Evolutionary conservation across 2,113 vertebrate species (phyloP), one percentile per base, ranked within the genome.

Genomic region (Clarias magur): DNA sequence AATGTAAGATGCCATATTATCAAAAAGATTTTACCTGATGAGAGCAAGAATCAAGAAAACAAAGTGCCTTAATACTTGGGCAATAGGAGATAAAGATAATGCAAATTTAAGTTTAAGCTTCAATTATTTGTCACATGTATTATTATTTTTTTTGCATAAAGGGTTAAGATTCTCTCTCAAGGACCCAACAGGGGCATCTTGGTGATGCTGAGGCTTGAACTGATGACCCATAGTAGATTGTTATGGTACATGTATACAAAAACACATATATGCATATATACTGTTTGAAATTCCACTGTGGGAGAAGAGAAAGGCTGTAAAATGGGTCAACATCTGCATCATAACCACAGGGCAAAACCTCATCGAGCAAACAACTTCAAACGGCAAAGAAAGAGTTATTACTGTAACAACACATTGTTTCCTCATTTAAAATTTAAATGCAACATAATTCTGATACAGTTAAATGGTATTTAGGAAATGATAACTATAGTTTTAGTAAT

Each of bases 271-370:
- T 3, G n/a, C n/a, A 57, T 5, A 57, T 57, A 56, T 17, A 48
- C 48, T 48, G 7, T 48, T 48, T 56, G 25, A 56, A n/a, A 27
- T 80, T 30, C 54, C 12, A 30, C 19, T 30, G 8, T 57, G 76
- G 54, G 17, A 1, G 27, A 80, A 80, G 17, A 54, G 27, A 56
- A 53, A n/a, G 42, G 1, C 23, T 76, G 21, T 53, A 54, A 78
- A 80, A 12, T 80, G 19, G 79, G 79, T 80, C 79, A 80, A 56
- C 78, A 80, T 21, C 27, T 80, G 79, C 1, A 5, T 34, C 30
- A 3, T 60, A 38, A 60, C 57, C 54, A 80, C 79, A 80, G 9
- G 13, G 30, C 56, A 60, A 60, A 80, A 80, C 79, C 79, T 23
- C 56, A 80, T 38, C 56, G 12, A 59, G 19, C 54, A 34, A 59